A percentile compares a stretch with the other conserved stretches of the same genome.
These are phyloP conservation scores for Chanos chanos DNA, from an alignment of 2,797 vertebrate genomes.

Conservation along the genomic window DNA sequence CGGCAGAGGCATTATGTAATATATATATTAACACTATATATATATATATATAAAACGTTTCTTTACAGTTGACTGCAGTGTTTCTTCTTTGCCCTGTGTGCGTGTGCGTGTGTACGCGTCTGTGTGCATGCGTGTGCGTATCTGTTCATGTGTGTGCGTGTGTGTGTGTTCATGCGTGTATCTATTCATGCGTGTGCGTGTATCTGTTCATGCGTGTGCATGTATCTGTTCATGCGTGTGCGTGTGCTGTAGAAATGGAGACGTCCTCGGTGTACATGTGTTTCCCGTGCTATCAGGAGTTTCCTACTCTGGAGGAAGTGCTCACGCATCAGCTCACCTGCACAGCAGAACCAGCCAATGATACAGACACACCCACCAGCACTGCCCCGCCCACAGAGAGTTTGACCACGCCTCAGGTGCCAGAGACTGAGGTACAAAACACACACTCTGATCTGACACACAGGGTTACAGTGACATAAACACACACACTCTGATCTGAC, in stretches of 20 bases:
- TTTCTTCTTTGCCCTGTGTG: too few species aligned
- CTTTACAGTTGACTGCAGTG: neutral
- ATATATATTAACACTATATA: too few species aligned
- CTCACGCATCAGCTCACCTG: slow-evolving; percentile 78
- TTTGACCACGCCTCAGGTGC: slow-evolving; percentile 42
- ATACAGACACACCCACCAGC: slow-evolving; percentile 44
- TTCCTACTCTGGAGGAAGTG: slow-evolving; percentile 75
- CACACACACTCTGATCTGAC: too few species aligned
- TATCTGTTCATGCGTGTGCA: slow-evolving; percentile 36
- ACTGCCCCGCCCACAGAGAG: slow-evolving; percentile 52
- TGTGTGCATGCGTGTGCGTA: too few species aligned
- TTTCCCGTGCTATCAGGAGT: slow-evolving; percentile 81
- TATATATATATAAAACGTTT: too few species aligned
- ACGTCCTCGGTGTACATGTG: slow-evolving; percentile 77
- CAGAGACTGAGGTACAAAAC: slow-evolving; percentile 16
- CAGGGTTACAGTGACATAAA: too few species aligned
- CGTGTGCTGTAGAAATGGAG: slow-evolving; percentile 62
- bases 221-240: slow-evolving; percentile 9
- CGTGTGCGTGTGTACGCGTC: too few species aligned
- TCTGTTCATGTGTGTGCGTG: too few species aligned
- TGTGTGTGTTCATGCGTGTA: too few species aligned
- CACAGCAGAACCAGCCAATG: slow-evolving; percentile 60
- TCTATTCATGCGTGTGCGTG: slow-evolving; percentile 7
- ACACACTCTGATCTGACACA: too few species aligned
- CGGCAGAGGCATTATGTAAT: too few species aligned